Conservation (phyloP, 2,888 invertebrate genomes). For the Sepioteuthis lessoniana region DNA sequence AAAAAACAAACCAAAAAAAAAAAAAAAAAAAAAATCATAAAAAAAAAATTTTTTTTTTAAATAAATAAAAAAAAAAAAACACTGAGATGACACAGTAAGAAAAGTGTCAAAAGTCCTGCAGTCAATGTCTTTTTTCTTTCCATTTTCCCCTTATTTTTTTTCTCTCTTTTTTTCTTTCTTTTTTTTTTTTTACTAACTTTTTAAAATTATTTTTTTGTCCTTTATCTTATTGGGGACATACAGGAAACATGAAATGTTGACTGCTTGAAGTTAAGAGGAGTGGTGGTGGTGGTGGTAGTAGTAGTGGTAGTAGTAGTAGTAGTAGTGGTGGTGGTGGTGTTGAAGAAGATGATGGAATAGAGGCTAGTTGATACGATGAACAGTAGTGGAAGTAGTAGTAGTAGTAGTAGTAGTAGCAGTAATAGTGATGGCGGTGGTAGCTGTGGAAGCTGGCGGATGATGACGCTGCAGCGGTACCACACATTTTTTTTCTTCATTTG, state of each 20-base stretch:
- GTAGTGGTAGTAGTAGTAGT: too few species aligned
- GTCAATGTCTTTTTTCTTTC: background rate
- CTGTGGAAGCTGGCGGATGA: background rate
- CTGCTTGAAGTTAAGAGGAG: background rate
- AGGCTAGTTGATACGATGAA: slow-evolving; percentile 5
- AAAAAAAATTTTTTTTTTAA: too few species aligned
- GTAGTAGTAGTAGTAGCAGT: background rate
- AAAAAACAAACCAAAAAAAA: background rate
- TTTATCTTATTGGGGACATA: background rate
- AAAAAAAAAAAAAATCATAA: background rate
- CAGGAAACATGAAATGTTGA: background rate
- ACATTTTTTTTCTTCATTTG: background rate
- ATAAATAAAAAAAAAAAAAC: background rate
- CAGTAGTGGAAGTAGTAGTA: background rate
- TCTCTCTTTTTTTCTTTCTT: background rate
- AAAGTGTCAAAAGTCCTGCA: background rate
- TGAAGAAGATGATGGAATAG: background rate
- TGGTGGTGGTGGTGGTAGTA: background rate
- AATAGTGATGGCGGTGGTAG: background rate
- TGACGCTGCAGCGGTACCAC: background rate
- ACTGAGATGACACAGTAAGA: background rate
- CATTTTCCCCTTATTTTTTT: background rate
- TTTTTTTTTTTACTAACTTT: background rate
- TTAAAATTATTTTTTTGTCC: background rate
- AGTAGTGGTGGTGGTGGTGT: background rate